Percentiles rank a stretch among this genome's conserved stretches.
These are phyloP conservation scores for Hydractinia symbiolongicarpus DNA, from an alignment of 30 jellyfish, hydroid and myxozoan species.

Conservation along the genomic window DNA sequence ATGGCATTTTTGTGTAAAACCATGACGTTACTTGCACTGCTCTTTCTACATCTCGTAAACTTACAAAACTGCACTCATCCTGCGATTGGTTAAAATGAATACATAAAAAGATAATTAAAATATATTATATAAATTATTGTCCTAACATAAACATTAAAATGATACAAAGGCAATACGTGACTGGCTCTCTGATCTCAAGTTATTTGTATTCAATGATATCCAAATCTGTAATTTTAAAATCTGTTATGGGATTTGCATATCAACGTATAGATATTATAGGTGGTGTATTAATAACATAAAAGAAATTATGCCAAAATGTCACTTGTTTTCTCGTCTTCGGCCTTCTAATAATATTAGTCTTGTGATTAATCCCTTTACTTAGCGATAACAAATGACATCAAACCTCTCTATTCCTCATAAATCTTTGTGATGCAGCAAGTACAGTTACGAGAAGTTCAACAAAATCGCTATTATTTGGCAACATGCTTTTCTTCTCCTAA, in stretches of 20 bases:
- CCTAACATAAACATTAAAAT: too few species aligned
- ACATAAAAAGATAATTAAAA: background rate
- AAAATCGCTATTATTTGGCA: slow-evolving; percentile 36
- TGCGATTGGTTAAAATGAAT: background rate
- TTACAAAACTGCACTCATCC: slow-evolving; percentile 83
- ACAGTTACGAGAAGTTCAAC: slow-evolving; percentile 17
- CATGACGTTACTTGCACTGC: slow-evolving; percentile 66
- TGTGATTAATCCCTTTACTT: background rate
- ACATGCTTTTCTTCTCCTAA: slow-evolving; percentile 23
- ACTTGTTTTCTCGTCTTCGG: too few species aligned
- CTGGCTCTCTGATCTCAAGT: background rate
- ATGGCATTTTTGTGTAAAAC: slow-evolving; percentile 54
- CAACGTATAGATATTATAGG: background rate
- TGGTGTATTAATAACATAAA: background rate
- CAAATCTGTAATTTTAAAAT: too few species aligned
- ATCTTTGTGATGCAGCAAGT: slow-evolving; percentile 44
- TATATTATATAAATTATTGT: too few species aligned
- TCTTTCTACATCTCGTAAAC: slow-evolving; percentile 81
- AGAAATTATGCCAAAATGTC: background rate
- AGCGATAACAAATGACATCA: background rate
- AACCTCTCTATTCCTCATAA: slow-evolving; percentile 55
- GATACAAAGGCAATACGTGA: too few species aligned
- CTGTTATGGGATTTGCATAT: background rate
- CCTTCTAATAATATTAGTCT: too few species aligned
- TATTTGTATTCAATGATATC: background rate